Base-by-base conservation (phyloP, 1,140 invertebrate species). In the Drosophila serrata region DNA sequence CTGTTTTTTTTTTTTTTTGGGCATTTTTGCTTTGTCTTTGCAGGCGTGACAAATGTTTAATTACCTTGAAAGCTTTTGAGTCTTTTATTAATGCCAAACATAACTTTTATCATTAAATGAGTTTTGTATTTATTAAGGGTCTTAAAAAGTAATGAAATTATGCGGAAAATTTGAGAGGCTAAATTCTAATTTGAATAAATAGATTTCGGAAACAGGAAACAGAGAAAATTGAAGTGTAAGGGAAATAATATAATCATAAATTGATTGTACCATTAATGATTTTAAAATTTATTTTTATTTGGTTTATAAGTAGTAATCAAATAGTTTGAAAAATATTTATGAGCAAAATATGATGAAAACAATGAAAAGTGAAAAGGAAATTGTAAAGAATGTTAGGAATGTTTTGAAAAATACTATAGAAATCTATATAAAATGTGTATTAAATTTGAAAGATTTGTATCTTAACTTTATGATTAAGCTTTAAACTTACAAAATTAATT, bases 61-160 rank as follows among this genome's bases (percentile, higher is more conserved):
- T 86, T 87, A 82, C 82, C 64, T 79, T 72, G 64, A 82, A 76
- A 87, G 79, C 82, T 59, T 79, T 62, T 64, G 40, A 70, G 42
- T 29, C 55, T 62, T 63, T 84, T 55, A 35, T 63, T 79, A 65
- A 74, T 81, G 78, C 65, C 79, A 51, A 75, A 63, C 58, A 75
- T 86, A 87, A 86, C 72, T 87, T 87, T 79, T 67, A 79, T 86
- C 77, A 67, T 82, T 75, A 86, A 86, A 81, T 76, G 55, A 73
- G 42, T 48, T 57, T 79, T 57, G 42, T 46, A 49, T 72, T 72
- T 79, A 75, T 72, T 59, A 40, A 40, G 74, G 57, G 60, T 51
- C 75, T 74, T 78, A 69, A 68, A 49, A 82, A 82, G 64, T 82
- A 75, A 67, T 73, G 68, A 49, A 72, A 72, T 48, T 70, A 67